phyloP scores from a whole-genome alignment of 92 coral and sea anemone genomes.

The Pocillopora meandrina region DNA sequence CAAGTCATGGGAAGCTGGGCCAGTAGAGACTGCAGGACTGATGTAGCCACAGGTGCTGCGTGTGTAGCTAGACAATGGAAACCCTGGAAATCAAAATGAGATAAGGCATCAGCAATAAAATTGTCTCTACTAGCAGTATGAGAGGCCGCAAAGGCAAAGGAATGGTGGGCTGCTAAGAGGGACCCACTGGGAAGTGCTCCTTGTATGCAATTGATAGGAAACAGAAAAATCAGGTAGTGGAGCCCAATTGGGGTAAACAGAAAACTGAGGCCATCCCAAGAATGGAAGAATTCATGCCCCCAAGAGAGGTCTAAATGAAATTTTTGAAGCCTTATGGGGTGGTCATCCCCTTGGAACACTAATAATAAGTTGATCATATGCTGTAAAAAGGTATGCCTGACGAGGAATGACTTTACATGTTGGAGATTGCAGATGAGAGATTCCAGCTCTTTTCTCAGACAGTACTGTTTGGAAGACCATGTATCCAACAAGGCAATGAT shows the following conservation, averaged over 20 bases:
- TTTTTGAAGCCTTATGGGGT: too few species aligned
- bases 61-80: neutral
- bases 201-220: neutral
- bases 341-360: too few species aligned
- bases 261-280: slow-evolving; percentile 20
- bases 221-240: neutral
- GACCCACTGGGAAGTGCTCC: too few species aligned
- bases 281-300: slow-evolving; percentile 13
- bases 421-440: neutral
- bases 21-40: neutral
- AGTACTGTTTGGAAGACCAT: neutral
- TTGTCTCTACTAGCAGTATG: neutral
- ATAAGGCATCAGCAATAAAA: neutral
- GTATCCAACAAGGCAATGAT: neutral
- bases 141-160: neutral
- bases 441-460: neutral
- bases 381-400: slow-evolving; percentile 11
- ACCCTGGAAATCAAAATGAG: neutral
- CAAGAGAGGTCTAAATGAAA: neutral
- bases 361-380: too few species aligned
- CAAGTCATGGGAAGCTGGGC: neutral
- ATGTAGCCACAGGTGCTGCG: neutral
- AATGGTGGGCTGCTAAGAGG: neutral
- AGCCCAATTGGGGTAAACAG: neutral
- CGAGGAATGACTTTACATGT: slow-evolving; percentile 19